These are phyloP conservation scores for Hylaeus volcanicus DNA, from an alignment of 1,140 invertebrate genomes.

Conservation along the genomic window DNA sequence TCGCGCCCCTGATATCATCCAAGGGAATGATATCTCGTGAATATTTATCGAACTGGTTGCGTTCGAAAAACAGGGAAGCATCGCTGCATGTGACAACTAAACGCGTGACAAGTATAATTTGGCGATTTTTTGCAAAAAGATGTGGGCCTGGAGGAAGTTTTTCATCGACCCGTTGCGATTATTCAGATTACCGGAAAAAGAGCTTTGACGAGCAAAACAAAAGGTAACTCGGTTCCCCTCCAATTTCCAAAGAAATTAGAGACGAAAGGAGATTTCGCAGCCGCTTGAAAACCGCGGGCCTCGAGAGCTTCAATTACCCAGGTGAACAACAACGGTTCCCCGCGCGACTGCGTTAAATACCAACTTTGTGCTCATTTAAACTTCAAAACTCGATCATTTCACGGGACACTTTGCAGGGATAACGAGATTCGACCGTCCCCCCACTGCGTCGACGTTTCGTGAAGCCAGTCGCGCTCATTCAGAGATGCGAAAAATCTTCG, in stretches of 20 bases:
- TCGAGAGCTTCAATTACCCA: conserved; percentile 22
- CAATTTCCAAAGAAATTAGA: conserved; percentile 5
- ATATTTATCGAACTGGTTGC: too few relatives aligned
- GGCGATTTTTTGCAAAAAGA: too few relatives aligned
- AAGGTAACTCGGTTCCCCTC: background rate
- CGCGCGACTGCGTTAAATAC: conserved; percentile 24
- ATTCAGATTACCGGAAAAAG: background rate
- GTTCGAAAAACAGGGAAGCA: too few relatives aligned
- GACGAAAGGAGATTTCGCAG: conserved; percentile 16
- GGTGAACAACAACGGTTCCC: conserved; percentile 25
- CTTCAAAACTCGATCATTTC: conserved; percentile 29
- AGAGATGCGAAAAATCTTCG: too few relatives aligned
- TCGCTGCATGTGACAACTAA: too few relatives aligned
- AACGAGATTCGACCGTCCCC: conserved; percentile 11
- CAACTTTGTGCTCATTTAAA: conserved; percentile 37
- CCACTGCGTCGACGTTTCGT: too few relatives aligned
- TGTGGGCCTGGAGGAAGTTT: too few relatives aligned
- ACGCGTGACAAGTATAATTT: too few relatives aligned
- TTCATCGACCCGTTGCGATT: background rate
- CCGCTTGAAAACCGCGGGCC: background rate
- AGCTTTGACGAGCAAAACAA: background rate
- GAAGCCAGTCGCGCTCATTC: too few relatives aligned
- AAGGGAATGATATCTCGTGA: too few relatives aligned
- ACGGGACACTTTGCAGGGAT: conserved; percentile 19
- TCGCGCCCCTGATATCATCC: too few relatives aligned